phyloP scores from a whole-genome alignment of 2,888 invertebrate genomes.

The Agrotis segetum region DNA sequence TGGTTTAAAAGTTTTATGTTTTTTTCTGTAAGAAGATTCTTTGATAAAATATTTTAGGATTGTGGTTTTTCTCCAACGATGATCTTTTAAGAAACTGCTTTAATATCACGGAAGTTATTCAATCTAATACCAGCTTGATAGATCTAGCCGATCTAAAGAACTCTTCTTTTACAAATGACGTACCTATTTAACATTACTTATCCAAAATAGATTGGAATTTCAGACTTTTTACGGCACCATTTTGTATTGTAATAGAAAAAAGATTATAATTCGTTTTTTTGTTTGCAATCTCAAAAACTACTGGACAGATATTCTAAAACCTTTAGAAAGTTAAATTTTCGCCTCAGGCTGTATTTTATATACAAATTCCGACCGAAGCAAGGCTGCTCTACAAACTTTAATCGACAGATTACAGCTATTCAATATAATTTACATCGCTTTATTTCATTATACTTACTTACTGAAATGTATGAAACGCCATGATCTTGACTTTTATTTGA shows the following conservation, averaged over 20 bases:
- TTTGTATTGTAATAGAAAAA: too few species aligned
- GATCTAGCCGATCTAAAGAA: too few species aligned
- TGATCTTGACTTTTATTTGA: neutral
- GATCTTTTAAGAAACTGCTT: neutral
- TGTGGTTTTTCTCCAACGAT: neutral
- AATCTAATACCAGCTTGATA: neutral
- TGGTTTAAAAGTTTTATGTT: slow-evolving; percentile 8
- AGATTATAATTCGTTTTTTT: too few species aligned
- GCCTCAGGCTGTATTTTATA: too few species aligned
- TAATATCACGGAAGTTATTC: neutral
- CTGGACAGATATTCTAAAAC: too few species aligned
- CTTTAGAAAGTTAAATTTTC: too few species aligned
- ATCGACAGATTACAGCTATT: too few species aligned
- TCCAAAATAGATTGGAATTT: neutral
- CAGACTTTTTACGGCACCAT: neutral
- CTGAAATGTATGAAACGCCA: neutral
- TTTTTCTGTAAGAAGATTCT: neutral
- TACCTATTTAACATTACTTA: too few species aligned
- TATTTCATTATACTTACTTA: neutral
- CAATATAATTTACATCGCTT: too few species aligned
- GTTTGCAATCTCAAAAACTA: too few species aligned
- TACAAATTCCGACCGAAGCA: too few species aligned
- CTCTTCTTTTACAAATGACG: neutral
- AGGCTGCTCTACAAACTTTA: too few species aligned
- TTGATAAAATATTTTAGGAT: neutral